Conservation (phyloP, 2,797 vertebrate species). For the Prunella strophiata region DNA sequence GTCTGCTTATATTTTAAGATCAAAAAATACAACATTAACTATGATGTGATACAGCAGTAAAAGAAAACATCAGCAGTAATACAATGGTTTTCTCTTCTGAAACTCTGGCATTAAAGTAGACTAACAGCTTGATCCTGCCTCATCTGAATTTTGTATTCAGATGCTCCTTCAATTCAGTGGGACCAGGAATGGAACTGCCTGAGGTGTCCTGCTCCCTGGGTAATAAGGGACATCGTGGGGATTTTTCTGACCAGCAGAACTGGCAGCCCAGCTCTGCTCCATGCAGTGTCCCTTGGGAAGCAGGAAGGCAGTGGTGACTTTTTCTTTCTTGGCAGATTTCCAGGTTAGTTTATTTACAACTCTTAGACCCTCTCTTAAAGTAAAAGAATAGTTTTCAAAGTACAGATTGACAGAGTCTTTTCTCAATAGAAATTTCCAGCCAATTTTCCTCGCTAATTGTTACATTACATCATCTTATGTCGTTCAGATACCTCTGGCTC, state of each 20-base stretch:
- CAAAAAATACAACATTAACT: background rate
- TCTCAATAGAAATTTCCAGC: background rate
- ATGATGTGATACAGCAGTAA: background rate
- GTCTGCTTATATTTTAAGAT: background rate
- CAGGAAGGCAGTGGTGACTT: background rate
- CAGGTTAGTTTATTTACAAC: conserved; percentile 18
- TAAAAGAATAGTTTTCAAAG: background rate
- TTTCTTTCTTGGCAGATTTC: background rate
- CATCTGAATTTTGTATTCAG: background rate
- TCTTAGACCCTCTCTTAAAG: background rate
- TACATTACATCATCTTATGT: background rate
- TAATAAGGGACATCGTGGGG: background rate
- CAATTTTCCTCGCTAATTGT: background rate
- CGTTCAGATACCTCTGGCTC: background rate
- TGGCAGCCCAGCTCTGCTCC: background rate
- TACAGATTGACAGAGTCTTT: background rate
- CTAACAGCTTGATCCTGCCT: background rate
- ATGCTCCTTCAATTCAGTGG: background rate
- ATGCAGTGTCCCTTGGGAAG: background rate
- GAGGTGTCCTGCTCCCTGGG: background rate
- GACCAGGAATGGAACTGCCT: background rate
- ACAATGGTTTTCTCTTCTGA: background rate
- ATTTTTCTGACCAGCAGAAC: background rate
- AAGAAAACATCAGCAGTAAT: background rate
- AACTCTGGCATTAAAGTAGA: background rate